Evolutionary conservation across 2,113 vertebrate genomes (phyloP).

Genomic region (Mesocricetus auratus): DNA sequence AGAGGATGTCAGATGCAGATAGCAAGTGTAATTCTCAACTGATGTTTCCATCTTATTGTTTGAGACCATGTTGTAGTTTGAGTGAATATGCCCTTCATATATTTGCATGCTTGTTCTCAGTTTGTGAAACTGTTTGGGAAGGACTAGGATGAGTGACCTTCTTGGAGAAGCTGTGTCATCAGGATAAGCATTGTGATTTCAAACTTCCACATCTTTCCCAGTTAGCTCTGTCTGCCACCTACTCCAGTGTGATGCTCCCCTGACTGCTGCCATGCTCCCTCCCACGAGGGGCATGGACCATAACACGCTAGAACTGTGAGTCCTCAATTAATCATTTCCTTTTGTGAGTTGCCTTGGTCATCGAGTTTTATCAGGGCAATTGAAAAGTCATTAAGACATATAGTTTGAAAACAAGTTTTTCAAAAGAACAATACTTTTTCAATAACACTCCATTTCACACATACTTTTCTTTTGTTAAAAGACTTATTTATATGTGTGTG

Average conservation of each 20-base stretch:
- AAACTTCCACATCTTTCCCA: background rate
- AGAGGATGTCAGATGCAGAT: too few species aligned
- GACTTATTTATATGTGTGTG: background rate
- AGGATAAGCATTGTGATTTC: background rate
- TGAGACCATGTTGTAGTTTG: background rate
- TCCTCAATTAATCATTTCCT: background rate
- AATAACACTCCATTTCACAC: background rate
- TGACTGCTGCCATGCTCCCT: background rate
- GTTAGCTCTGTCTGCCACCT: background rate
- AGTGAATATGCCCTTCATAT: background rate
- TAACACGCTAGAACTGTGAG: background rate
- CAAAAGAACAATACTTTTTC: background rate
- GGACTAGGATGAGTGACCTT: background rate
- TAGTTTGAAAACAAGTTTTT: background rate
- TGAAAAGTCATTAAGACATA: background rate
- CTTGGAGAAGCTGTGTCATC: too few species aligned
- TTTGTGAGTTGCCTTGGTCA: background rate
- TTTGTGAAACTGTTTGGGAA: background rate
- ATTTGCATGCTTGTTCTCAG: background rate
- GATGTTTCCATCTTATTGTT: background rate
- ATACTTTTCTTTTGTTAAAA: background rate
- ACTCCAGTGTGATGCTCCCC: background rate
- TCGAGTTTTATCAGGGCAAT: background rate
- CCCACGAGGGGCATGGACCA: background rate
- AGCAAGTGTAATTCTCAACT: background rate